phyloP scores from a whole-genome alignment of 1,140 invertebrate species.

The Sycobia sp. region DNA sequence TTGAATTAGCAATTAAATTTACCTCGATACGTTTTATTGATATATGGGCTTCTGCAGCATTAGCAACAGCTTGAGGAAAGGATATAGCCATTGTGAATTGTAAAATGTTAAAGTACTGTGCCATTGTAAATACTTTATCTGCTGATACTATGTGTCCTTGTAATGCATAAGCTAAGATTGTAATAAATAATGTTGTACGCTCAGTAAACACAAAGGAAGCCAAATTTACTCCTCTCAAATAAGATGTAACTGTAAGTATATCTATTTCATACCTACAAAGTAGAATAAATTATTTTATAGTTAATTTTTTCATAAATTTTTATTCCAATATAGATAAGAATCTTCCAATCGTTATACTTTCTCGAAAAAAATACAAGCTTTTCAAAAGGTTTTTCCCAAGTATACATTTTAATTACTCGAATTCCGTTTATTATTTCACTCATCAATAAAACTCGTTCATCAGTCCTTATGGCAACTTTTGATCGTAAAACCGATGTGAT shows the following conservation, averaged over 20 bases:
- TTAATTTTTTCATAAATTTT: not conserved
- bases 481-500: conserved; percentile 49
- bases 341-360: conserved; percentile 20
- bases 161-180: conserved; percentile 71
- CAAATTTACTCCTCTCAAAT: conserved; percentile 73
- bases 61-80: conserved; percentile 69
- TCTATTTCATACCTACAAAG: conserved; percentile 68
- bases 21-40: conserved; percentile 70
- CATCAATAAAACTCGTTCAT: conserved; percentile 68
- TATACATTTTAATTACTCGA: conserved; percentile 80
- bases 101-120: conserved; percentile 75
- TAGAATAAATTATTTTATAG: not conserved
- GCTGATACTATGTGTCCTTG: conserved; percentile 68
- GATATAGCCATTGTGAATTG: conserved; percentile 75
- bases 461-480: conserved; percentile 61
- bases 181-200: conserved; percentile 73
- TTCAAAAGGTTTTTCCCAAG: conserved; percentile 81
- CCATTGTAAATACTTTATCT: conserved; percentile 74
- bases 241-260: conserved; percentile 70
- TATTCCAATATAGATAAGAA: too few relatives aligned
- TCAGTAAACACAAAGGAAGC: conserved; percentile 72
- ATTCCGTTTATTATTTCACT: conserved; percentile 70
- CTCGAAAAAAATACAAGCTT: conserved; percentile 63
- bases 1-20: too few relatives aligned
- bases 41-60: conserved; percentile 66